Base-by-base conservation (phyloP, 1,140 invertebrate genomes). In the Lerema accius region DNA sequence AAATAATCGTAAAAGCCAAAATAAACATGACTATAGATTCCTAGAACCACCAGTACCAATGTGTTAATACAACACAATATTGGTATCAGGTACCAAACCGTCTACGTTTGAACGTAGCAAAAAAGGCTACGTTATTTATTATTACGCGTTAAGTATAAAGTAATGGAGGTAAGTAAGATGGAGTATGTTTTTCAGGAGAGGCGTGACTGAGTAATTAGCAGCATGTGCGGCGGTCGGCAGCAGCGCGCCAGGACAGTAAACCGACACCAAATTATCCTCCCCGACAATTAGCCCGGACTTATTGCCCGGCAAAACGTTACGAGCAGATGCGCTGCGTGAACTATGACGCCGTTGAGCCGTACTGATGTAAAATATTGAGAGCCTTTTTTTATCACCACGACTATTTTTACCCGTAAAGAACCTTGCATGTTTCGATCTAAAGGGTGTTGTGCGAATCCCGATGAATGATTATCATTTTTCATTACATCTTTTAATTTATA, bases 141-240 rank as follows among this genome's bases (percentile, higher is more conserved):
- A 37, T 2, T 37, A 37, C 1, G 35, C 35, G 35, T 50, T 50
- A 35, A 43, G 28, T 32, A 46, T 11, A 39, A 59, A 23, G 9
- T 59, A 59, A 48, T 59, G 32, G 23, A 46, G 28, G 55, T 59
- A 59, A 59, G 55, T 59, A 59, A 59, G 55, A 59, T 37, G 43
- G 23, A 37, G 28, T 15, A 28, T 19, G 42, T 59, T 59, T 74
- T 73, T 73, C 50, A 69, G 65, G 66, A 63, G 61, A 66, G 70
- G 78, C 67, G 72, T 82, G 76, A 86, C 76, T 84, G 83, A 82
- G 84, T 83, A 85, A 89, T 89, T 89, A 86, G 82, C 56, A 76
- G 72, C 81, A 85, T 77, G 69, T 84, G 84, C 78, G 78, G 65
- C 64, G 61, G 63, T 70, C 73, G 71, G 69, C 76, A 71, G 76